Conservation (phyloP, 2,888 invertebrate species). For the Punctoribates punctum region DNA sequence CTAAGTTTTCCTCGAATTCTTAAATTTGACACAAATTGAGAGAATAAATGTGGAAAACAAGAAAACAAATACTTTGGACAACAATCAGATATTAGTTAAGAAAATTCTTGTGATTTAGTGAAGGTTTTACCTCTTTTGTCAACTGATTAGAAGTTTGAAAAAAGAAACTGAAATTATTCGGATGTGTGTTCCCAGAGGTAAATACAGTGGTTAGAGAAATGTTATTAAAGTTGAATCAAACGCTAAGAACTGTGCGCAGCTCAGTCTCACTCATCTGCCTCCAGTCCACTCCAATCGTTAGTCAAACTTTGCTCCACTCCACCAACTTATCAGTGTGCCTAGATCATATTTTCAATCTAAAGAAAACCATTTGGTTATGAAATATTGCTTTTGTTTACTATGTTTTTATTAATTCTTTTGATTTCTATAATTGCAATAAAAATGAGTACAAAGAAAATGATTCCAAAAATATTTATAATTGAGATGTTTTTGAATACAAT, state of each 20-base stretch:
- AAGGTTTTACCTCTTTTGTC: too few species aligned
- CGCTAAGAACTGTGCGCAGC: slow-evolving; percentile 11
- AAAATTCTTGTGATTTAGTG: too few species aligned
- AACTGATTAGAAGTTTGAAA: too few species aligned
- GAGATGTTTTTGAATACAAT: not conserved
- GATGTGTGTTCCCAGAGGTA: not conserved
- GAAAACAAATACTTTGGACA: not conserved
- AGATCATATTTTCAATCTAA: too few species aligned
- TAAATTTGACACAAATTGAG: not conserved
- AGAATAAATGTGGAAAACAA: not conserved
- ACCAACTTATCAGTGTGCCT: too few species aligned
- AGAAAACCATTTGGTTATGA: too few species aligned
- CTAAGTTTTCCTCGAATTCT: not conserved
- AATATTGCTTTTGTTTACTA: too few species aligned
- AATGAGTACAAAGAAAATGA: too few species aligned
- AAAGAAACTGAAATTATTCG: not conserved
- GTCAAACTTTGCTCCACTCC: not conserved
- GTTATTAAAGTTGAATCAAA: slow-evolving; percentile 15
- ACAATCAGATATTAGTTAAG: not conserved
- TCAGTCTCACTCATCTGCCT: slow-evolving; percentile 19
- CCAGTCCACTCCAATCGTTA: not conserved
- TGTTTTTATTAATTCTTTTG: too few species aligned
- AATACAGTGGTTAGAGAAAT: not conserved
- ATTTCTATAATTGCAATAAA: too few species aligned
- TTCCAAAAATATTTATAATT: not conserved